Base-by-base conservation (phyloP, 2,888 invertebrate genomes). In the Ectemnius lituratus region DNA sequence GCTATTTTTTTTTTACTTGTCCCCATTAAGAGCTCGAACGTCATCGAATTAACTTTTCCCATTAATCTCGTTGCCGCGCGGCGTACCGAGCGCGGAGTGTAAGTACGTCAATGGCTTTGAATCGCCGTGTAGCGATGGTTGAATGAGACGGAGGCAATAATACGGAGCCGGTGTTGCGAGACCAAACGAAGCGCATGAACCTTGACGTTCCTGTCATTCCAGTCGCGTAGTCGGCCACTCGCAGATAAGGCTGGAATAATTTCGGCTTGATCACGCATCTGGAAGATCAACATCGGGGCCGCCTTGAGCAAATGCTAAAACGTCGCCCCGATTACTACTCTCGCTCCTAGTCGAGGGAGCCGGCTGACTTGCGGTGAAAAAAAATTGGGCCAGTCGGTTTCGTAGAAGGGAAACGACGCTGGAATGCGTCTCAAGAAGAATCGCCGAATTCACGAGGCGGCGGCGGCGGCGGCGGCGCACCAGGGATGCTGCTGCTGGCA, bases 401-500 rank as follows among this genome's bases (percentile, higher is more conserved):
- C 23, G 20, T 28, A 62, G n/a, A 62, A 45, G 20, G 13, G 45
- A 46, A 62, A 18, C 62, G 47, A 23, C 49, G 62, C 28, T 47
- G 49, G 49, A 28, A 46, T 47, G n/a, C 66, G 1, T 20, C 28
- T 52, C 56, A 11, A 46, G 64, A 63, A 65, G 18, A 18, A 61
- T 65, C 49, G 28, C 56, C 70, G 16, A 70, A 70, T 57, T 65
- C 37, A 14, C 65, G 56, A 70, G 60, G 49, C 37, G 37, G 37
- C 37, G 37, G 37, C 8, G 37, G 20, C 20, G 2, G 37, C 37
- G 37, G 37, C 37, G 37, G 37, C 27, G 62, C 59, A 45, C 57
- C 45, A 37, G 65, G 67, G 80, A 83, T 78, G 37, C 73, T 64
- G 62, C 79, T 81, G 77, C 79, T 81, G 76, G 78, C 80, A 80